phyloP scores from a whole-genome alignment of 2,113 vertebrate species.

The Apteryx owenii region DNA sequence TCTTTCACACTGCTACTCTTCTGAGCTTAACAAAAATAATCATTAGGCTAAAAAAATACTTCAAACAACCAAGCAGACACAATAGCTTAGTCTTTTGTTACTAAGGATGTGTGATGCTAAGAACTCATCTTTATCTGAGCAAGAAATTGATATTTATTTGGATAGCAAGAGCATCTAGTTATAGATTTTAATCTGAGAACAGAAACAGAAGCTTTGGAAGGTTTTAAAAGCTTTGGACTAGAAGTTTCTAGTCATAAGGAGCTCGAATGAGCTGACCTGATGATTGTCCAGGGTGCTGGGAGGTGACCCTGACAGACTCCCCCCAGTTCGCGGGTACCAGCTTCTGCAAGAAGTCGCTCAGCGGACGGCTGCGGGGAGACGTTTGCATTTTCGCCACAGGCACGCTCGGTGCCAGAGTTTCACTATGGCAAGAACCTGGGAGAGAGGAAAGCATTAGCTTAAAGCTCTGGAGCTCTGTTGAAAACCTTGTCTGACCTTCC shows the following conservation, averaged over 20 bases:
- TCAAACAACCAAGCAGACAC: not conserved
- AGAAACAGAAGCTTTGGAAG: not conserved
- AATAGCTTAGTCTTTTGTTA: not conserved
- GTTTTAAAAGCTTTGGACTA: not conserved
- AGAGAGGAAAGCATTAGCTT: not conserved
- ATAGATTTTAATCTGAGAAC: not conserved
- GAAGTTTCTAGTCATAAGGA: not conserved
- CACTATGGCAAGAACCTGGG: not conserved
- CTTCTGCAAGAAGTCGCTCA: not conserved
- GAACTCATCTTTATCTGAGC: not conserved
- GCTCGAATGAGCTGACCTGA: not conserved
- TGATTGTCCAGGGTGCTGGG: too few relatives aligned
- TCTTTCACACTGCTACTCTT: not conserved
- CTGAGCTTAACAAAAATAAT: not conserved
- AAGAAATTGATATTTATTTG: not conserved
- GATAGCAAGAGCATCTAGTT: not conserved
- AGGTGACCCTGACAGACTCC: too few relatives aligned
- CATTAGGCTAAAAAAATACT: not conserved
- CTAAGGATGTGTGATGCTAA: not conserved
- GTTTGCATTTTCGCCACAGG: accelerated
- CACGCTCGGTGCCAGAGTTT: accelerated
- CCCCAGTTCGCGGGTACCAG: too few relatives aligned
- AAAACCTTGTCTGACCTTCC: too few relatives aligned
- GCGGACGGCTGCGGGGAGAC: not conserved
- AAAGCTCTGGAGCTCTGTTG: too few relatives aligned